Percentiles rank a stretch among this genome's conserved stretches.
Evolutionary conservation across 2,113 vertebrate genomes (phyloP).

Genomic region (Numida meleagris): DNA sequence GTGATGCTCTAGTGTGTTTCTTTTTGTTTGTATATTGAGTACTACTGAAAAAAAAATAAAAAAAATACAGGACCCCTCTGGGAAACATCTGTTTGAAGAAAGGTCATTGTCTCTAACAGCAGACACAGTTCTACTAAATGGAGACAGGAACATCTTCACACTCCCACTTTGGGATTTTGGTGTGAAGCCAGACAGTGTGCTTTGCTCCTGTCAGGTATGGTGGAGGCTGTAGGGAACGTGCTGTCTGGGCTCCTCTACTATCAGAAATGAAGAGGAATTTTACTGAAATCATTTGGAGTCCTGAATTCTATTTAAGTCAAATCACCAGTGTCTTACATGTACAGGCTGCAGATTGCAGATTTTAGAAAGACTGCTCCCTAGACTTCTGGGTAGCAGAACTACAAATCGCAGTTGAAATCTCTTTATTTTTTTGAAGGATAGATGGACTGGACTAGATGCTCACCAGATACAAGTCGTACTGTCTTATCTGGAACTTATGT

Average conservation of each 20-base stretch:
- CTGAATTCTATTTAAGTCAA: neutral
- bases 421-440: neutral
- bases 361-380: neutral
- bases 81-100: neutral
- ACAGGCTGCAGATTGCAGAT: neutral
- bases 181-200: rapidly evolving
- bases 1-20: neutral
- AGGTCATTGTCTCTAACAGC: neutral
- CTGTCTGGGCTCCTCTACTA: neutral
- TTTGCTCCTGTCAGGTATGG: neutral
- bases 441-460: neutral
- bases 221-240: neutral
- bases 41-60: neutral
- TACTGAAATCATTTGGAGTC: neutral
- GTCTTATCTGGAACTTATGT: neutral
- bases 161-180: neutral
- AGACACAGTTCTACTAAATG: rapidly evolving
- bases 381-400: neutral
- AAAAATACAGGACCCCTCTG: neutral
- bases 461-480: neutral
- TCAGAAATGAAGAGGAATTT: neutral
- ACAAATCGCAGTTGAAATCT: neutral
- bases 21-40: neutral
- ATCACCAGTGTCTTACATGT: neutral
- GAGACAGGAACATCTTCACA: neutral